Percentiles rank a stretch among this genome's conserved stretches.
These are phyloP conservation scores for Metacarcinus magister DNA, from an alignment of 2,888 invertebrate genomes.

Conservation along the genomic window DNA sequence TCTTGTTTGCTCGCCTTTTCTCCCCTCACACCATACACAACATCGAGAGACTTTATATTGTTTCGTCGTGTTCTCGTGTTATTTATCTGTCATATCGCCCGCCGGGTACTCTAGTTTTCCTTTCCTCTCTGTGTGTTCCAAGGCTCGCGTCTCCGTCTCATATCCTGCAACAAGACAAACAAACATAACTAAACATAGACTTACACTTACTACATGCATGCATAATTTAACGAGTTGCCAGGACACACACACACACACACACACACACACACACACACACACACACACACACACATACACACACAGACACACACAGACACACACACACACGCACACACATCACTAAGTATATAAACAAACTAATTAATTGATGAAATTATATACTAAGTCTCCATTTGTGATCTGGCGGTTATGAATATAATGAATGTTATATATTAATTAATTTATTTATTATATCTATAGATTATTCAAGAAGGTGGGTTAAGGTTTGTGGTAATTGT, in stretches of 20 bases:
- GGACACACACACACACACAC: background rate
- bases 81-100: background rate
- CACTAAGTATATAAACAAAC: too few relatives aligned
- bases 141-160: background rate
- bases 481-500: too few relatives aligned
- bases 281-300: slow-evolving; percentile 34
- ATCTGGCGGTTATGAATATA: too few relatives aligned
- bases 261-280: slow-evolving; percentile 40
- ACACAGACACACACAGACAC: slow-evolving; percentile 28
- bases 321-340: background rate
- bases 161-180: background rate
- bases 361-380: too few relatives aligned
- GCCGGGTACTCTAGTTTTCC: background rate
- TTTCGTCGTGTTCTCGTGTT: background rate
- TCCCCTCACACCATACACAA: background rate
- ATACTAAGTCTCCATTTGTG: too few relatives aligned
- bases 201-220: background rate
- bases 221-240: background rate
- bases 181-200: background rate
- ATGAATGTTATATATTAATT: too few relatives aligned
- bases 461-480: too few relatives aligned
- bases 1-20: background rate
- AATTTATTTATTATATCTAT: too few relatives aligned
- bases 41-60: background rate
- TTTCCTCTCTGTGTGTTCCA: background rate